A percentile compares a stretch with the other conserved stretches of the same genome.
Conservation (phyloP, 1,140 invertebrate genomes). For the Cataglyphis hispanica region DNA sequence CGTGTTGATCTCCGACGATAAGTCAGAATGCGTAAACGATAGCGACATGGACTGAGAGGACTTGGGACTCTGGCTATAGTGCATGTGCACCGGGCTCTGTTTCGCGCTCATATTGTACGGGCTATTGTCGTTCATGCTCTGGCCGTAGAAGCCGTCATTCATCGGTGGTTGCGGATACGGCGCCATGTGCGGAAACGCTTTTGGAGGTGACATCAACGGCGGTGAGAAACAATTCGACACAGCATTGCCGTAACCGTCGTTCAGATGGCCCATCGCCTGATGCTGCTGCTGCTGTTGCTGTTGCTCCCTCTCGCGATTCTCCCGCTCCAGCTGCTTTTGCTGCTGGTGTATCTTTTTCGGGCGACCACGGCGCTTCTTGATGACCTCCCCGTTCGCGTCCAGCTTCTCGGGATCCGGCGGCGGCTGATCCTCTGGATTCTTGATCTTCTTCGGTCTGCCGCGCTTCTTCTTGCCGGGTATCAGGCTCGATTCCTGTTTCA, state of each 20-base stretch:
- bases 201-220: conserved; percentile 83
- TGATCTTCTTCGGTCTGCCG: conserved; percentile 95
- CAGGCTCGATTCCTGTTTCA: conserved; percentile 87
- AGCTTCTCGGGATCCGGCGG: conserved; percentile 87
- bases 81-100: conserved; percentile 85
- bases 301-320: conserved; percentile 81
- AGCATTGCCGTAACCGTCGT: conserved; percentile 79
- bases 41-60: conserved; percentile 87
- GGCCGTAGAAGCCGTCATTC: conserved; percentile 82
- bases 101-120: conserved; percentile 85
- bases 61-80: conserved; percentile 86
- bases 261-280: conserved; percentile 76
- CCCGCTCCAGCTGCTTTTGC: conserved; percentile 82
- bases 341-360: conserved; percentile 92
- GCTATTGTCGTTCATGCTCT: conserved; percentile 81
- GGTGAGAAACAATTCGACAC: conserved; percentile 88
- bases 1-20: conserved; percentile 92
- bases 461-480: conserved; percentile 95
- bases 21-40: conserved; percentile 91
- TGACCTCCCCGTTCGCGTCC: conserved; percentile 88
- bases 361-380: conserved; percentile 94
- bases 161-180: conserved; percentile 81
- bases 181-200: conserved; percentile 84
- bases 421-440: conserved; percentile 89
- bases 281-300: conserved; percentile 78